Base-by-base conservation (phyloP, 2,797 vertebrate species). In the Rhyacichthys aspro region DNA sequence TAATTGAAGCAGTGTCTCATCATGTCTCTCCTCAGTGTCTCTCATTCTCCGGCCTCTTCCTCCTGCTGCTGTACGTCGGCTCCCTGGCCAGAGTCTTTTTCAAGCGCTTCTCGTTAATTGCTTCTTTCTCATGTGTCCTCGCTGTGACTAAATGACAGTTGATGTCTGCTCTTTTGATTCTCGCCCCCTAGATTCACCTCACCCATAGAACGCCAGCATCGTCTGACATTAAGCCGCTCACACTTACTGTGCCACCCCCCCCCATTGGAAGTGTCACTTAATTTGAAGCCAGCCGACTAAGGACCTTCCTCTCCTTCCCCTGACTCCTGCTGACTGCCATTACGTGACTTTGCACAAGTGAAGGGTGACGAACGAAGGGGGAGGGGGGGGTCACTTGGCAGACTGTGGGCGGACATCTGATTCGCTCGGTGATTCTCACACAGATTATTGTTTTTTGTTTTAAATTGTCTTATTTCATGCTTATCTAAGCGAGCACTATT, bases 191-290 rank as follows among this genome's bases (percentile, higher is more conserved):
- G 56, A 16, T 14, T 57, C 52, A 44, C 74, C 67, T 34, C 19
- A 49, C 53, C 70, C 70, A 11, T 38, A 38, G 74, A 62, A 46
- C 39, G 18, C 43, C 63, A 55, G 49, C 78, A 70, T 57, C 74
- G 70, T 83, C 68, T 83, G 82, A 86, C 81, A 75, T 81, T 87
- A 87, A 86, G 78, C 72, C 42, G 18, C 59, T 75, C 36, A 7
- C 58, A 46, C 55, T 68, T 50, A 42, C 62, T 53, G 53, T 44
- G 49, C n/a, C n/a, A 58, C 59, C 43, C 56, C 52, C 8, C 61
- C 38, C 50, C 50, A 72, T 78, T 72, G 68, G 76, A 81, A 72
- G 64, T 83, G 84, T 77, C 80, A 77, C 67, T 78, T 84, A 46
- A 62, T 79, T 74, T 72, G 59, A 74, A 18, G 60, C 43, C 38